phyloP scores from a whole-genome alignment of 23 tunicate genomes.

The Phallusia fumigata region DNA sequence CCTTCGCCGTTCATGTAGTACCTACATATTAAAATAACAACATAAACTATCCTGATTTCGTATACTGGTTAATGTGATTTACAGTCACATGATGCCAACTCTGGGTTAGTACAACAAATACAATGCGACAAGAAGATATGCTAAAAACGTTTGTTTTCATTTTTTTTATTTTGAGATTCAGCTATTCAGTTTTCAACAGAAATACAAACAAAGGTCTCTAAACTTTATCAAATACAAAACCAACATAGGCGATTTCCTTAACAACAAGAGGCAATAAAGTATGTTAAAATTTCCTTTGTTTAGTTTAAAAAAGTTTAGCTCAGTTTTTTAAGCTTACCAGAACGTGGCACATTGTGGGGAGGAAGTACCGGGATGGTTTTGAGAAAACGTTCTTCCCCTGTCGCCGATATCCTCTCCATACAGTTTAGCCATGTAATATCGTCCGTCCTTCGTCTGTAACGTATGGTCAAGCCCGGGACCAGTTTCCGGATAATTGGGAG shows the following conservation, averaged over 20 bases:
- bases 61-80: not conserved
- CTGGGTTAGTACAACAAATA: too few species aligned
- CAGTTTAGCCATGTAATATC: constrained; percentile 59
- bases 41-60: not conserved
- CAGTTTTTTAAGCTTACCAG: constrained; percentile 80
- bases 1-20: constrained; percentile 93
- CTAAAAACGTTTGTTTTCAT: too few species aligned
- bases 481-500: constrained; percentile 63
- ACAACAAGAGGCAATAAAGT: not conserved
- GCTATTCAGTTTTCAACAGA: too few species aligned
- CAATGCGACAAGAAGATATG: too few species aligned
- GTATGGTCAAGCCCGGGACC: constrained; percentile 89
- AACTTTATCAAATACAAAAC: not conserved
- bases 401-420: constrained; percentile 35
- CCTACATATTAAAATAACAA: constrained; percentile 28
- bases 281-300: not conserved
- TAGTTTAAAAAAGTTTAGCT: too few species aligned
- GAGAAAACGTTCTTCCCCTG: constrained; percentile 19
- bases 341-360: constrained; percentile 67
- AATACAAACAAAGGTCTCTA: not conserved
- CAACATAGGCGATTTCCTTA: not conserved
- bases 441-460: constrained; percentile 70
- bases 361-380: constrained; percentile 45
- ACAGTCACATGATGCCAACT: too few species aligned
- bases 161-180: too few species aligned